Evolutionary conservation across 2,797 vertebrate genomes (phyloP).

Genomic region (Ctenopoma multispine): DNA sequence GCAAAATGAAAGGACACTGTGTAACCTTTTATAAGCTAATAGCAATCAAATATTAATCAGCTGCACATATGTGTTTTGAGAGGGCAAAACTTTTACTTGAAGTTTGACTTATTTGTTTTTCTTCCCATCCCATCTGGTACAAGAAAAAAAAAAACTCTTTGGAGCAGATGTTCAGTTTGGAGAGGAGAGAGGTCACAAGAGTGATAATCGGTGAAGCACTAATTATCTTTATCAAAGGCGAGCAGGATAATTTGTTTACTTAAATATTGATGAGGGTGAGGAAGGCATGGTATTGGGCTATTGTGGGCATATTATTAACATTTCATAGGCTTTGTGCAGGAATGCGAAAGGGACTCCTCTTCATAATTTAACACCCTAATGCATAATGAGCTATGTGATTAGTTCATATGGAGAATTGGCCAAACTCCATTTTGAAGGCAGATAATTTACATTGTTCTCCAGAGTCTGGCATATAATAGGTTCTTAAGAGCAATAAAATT

Average conservation of each 20-base stretch:
- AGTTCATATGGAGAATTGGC: conserved; percentile 98
- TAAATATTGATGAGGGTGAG: conserved; percentile 99
- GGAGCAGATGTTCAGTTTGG: conserved; percentile 87
- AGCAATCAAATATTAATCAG: conserved; percentile 85
- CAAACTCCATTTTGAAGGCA: conserved; percentile 98
- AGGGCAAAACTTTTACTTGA: conserved; percentile 74
- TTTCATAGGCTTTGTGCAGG: conserved; percentile 99
- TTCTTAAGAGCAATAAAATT: conserved; percentile 99
- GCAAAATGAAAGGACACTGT: conserved; percentile 63
- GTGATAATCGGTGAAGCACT: conserved; percentile 94
- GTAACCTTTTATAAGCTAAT: conserved; percentile 75
- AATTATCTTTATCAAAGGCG: conserved; percentile 99
- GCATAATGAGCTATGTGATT: conserved; percentile 99
- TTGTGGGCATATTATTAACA: conserved; percentile 99
- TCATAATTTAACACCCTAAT: conserved; percentile 99
- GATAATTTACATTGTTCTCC: conserved; percentile 99
- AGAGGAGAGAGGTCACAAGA: conserved; percentile 93
- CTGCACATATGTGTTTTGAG: conserved; percentile 86
- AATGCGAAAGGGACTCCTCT: conserved; percentile 97
- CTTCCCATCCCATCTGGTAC: conserved; percentile 7
- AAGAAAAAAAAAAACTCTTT: conserved; percentile 74
- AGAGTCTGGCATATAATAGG: conserved; percentile 98
- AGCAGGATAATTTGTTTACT: conserved; percentile 99
- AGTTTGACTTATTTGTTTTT: conserved; percentile 84
- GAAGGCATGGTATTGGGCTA: conserved; percentile 94